Base-by-base conservation (phyloP, 2,888 invertebrate genomes). In the Marronus borbonicus region DNA sequence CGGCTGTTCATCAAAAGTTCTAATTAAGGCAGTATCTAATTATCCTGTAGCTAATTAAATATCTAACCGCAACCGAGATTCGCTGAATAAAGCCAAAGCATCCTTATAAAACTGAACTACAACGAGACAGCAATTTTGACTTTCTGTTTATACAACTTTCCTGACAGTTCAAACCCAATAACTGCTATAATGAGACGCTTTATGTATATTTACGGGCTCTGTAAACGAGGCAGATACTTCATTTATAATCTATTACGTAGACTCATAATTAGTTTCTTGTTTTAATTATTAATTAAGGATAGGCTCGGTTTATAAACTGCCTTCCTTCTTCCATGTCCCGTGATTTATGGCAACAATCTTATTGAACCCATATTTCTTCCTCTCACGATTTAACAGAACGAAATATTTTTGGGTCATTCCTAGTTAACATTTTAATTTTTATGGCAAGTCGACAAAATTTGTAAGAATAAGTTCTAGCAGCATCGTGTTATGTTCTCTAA, bases 1-100 rank as follows among this genome's bases (percentile, higher is more conserved):
- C 79, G 82, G 77, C 76, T 79, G 81, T 81, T 79, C 77, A 79
- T 77, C 79, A 82, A 89, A 89, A 90, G 87, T 87, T 86, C 86
- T 88, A 88, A 88, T 88, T 88, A 88, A 87, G 86, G 86, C 86
- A 87, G 87, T 86, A 87, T 87, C 86, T 87, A 87, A 87, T 87
- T 87, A 87, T 87, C 87, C 85, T 85, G 85, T 84, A 86, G 86
- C 86, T 88, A 88, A 88, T 88, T 88, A 87, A 87, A 88, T 88
- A 87, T 86, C 84, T 85, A 87, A 86, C 87, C 86, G 84, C 86
- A 85, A 76, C 72, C 83, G 84, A 84, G 84, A 85, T 85, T 84
- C 84, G 84, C 84, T 83, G 84, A 85, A 85, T 85, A 85, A 84
- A 85, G 85, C 85, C 83, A 84, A 84, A 85, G 86, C 85, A 85